Percentiles rank a stretch among this genome's conserved stretches.
These are phyloP conservation scores for Drosophila grimshawi DNA, from an alignment of 1,140 invertebrate genomes.

Conservation along the genomic window DNA sequence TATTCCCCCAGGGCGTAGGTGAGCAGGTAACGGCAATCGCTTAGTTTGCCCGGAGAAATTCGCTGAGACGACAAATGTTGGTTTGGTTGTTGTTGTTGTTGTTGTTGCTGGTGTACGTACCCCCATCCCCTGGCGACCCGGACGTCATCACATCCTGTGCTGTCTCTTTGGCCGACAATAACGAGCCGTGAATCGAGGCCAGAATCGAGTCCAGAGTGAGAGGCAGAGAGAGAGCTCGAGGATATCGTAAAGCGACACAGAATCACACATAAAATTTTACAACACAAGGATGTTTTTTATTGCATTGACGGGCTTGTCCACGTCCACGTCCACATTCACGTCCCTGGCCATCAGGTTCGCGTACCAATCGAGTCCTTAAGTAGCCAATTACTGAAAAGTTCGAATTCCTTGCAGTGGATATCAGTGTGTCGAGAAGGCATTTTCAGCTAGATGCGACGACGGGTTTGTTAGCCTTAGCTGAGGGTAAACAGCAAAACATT, in stretches of 20 bases:
- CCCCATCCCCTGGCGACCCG: conserved; percentile 43
- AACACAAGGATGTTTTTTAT: conserved; percentile 82
- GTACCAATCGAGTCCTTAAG: conserved; percentile 73
- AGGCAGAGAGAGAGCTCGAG: conserved; percentile 37
- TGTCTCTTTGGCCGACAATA: conserved; percentile 56
- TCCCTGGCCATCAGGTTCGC: conserved; percentile 5
- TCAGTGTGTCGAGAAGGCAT: conserved; percentile 50
- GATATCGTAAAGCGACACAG: conserved; percentile 82
- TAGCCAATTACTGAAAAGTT: conserved; percentile 80
- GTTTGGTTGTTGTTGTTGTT: conserved; percentile 1
- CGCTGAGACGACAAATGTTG: conserved; percentile 80
- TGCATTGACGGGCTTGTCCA: conserved; percentile 48
- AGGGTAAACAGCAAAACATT: conserved; percentile 72
- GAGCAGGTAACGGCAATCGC: conserved; percentile 81
- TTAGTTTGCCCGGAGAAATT: conserved; percentile 65
- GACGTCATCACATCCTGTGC: conserved; percentile 15
- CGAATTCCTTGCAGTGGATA: conserved; percentile 66
- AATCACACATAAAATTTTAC: conserved; percentile 83
- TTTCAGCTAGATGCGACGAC: conserved; percentile 15
- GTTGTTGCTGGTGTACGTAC: not conserved
- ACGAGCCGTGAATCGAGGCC: conserved; percentile 50
- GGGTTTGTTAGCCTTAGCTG: conserved; percentile 63
- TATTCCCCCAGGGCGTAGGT: conserved; percentile 79
- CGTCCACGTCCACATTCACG: conserved; percentile 32
- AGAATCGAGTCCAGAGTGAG: not conserved